Evolutionary conservation across 2,113 vertebrate species (phyloP).

Genomic region (Triplophysa dalaica): DNA sequence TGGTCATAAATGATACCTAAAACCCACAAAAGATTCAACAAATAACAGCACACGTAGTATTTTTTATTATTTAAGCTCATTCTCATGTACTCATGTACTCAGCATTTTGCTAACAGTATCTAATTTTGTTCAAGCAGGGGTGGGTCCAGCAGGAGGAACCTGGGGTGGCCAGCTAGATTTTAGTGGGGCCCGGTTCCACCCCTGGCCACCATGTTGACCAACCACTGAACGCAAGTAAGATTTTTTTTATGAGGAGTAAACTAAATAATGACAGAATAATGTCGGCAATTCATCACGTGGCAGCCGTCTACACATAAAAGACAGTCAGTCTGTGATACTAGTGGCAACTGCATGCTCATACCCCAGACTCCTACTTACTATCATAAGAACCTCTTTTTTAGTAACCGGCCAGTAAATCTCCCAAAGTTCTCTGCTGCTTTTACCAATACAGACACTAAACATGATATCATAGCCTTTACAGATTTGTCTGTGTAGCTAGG

Average conservation of each 20-base stretch:
- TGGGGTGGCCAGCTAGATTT: not conserved
- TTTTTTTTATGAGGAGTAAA: too few species aligned
- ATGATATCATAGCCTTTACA: slow-evolving; percentile 6
- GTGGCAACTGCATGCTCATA: not conserved
- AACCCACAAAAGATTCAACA: too few species aligned
- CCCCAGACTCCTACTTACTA: slow-evolving; percentile 14
- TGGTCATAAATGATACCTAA: too few species aligned
- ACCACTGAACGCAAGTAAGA: not conserved
- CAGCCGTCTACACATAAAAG: slow-evolving; percentile 11
- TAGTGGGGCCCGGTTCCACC: not conserved
- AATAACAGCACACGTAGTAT: too few species aligned
- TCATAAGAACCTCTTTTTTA: not conserved
- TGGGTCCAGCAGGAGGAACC: not conserved
- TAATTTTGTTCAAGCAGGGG: too few species aligned
- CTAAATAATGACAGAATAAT: not conserved
- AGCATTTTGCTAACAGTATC: too few species aligned
- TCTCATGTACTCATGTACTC: too few species aligned
- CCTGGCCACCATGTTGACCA: not conserved
- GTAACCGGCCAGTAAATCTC: not conserved
- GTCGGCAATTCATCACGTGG: slow-evolving; percentile 4
- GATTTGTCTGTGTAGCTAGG: not conserved
- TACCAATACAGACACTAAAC: not conserved
- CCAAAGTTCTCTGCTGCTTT: slow-evolving; percentile 7
- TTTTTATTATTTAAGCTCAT: too few species aligned
- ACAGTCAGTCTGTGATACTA: not conserved